phyloP scores from a whole-genome alignment of 2,888 invertebrate species.

The Anthrax anthrax region DNA sequence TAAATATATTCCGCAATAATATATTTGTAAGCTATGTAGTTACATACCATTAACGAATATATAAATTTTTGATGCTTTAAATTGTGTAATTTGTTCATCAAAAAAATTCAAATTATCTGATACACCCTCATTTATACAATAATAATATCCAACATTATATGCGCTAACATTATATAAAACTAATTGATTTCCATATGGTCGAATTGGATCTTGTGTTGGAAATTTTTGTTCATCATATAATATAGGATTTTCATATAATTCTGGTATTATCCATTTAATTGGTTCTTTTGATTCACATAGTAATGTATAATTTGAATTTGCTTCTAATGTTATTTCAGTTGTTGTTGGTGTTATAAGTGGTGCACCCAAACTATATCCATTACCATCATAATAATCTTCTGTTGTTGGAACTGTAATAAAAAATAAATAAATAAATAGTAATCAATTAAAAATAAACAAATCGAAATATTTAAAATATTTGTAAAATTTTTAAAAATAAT shows the following conservation, averaged over 20 bases:
- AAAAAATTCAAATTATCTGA: conserved; percentile 16
- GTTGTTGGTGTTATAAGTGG: conserved; percentile 29
- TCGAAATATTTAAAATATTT: no score
- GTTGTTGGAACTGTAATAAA: conserved; percentile 9
- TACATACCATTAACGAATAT: conserved; percentile 43
- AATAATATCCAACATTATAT: conserved; percentile 41
- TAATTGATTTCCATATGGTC: conserved; percentile 35
- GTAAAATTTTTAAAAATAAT: no score
- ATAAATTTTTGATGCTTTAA: conserved; percentile 36
- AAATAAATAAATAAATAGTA: background rate
- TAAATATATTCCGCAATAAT: no score
- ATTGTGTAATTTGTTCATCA: conserved; percentile 24
- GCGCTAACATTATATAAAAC: conserved; percentile 35
- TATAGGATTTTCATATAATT: background rate
- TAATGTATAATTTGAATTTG: conserved; percentile 27
- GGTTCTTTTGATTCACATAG: conserved; percentile 35
- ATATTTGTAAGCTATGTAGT: no score
- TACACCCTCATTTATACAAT: conserved; percentile 30
- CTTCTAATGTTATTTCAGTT: conserved; percentile 25
- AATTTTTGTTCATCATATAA: conserved; percentile 4
- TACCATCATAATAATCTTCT: conserved; percentile 17
- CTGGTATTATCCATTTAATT: conserved; percentile 29
- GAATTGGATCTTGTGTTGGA: conserved; percentile 15
- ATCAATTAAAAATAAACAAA: no score
- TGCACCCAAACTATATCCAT: conserved; percentile 20